A percentile compares a stretch with the other conserved stretches of the same genome.
Conservation (phyloP, 1,140 invertebrate genomes). For the Acromyrmex charruanus region DNA sequence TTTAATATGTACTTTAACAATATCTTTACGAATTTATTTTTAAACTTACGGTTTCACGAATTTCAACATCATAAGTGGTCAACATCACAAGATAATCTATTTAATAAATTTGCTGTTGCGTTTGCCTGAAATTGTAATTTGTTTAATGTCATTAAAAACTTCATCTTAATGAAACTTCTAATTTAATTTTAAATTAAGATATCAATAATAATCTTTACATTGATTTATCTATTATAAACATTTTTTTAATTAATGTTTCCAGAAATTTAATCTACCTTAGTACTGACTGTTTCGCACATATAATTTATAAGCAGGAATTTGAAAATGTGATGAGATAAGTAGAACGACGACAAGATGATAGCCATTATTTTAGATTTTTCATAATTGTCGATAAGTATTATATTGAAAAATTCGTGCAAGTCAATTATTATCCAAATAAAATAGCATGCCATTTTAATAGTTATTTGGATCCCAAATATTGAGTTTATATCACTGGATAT, state of each 20-base stretch:
- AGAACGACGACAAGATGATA: accelerated
- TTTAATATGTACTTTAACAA: neutral
- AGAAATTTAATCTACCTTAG: neutral
- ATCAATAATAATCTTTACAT: neutral
- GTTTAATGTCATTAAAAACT: neutral
- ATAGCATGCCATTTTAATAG: neutral
- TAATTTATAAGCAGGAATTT: constrained; percentile 26
- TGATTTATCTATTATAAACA: neutral
- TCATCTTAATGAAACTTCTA: too few relatives aligned
- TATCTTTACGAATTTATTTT: neutral
- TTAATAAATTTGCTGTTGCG: neutral
- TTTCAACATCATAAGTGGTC: neutral
- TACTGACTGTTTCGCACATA: neutral
- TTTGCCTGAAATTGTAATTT: neutral
- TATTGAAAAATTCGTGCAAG: neutral
- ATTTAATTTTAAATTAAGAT: neutral
- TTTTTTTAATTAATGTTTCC: neutral
- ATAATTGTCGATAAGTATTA: neutral
- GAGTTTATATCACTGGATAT: constrained; percentile 5
- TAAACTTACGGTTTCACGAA: constrained; percentile 28
- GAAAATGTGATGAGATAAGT: neutral
- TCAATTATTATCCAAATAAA: neutral
- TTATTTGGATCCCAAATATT: constrained; percentile 35
- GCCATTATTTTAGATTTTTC: neutral
- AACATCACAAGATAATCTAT: neutral